These are phyloP conservation scores for Sus scrofa DNA, from an alignment of 2,113 vertebrate genomes.

Conservation along the genomic window DNA sequence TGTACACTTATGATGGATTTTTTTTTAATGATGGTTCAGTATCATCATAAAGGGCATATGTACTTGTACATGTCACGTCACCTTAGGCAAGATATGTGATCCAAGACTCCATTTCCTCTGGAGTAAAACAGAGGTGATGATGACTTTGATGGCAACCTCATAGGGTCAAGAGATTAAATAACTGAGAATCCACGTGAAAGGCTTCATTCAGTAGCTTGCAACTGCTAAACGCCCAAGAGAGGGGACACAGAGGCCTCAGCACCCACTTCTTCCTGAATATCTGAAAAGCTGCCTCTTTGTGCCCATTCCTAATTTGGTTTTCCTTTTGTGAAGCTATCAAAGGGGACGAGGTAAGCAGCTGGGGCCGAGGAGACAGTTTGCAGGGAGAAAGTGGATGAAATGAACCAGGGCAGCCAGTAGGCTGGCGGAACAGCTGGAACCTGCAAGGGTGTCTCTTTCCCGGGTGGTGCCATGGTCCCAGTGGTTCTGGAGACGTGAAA, in stretches of 20 bases:
- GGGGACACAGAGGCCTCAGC: rapidly evolving
- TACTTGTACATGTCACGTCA: neutral
- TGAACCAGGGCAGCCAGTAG: neutral
- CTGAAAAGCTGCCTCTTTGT: neutral
- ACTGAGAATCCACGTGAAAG: neutral
- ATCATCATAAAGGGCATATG: neutral
- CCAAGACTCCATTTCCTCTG: neutral
- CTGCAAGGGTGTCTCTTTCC: neutral
- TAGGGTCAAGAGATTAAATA: neutral
- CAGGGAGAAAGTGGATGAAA: neutral
- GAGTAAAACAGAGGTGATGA: neutral
- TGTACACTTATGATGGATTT: neutral
- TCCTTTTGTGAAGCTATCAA: neutral
- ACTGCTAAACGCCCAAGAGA: neutral
- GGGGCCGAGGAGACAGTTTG: neutral
- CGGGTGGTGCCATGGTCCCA: neutral
- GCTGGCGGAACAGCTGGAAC: neutral
- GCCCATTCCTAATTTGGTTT: neutral
- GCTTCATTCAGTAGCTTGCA: rapidly evolving
- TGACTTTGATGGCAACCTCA: neutral
- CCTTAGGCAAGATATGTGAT: neutral
- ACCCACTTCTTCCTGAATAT: neutral
- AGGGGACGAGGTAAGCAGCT: neutral
- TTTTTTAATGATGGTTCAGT: neutral
- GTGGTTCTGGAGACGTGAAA: slow-evolving; percentile 29